A percentile compares a stretch with the other conserved stretches of the same genome.
These are phyloP conservation scores for Sicus ferrugineus DNA, from an alignment of 2,888 invertebrate genomes.

Conservation along the genomic window DNA sequence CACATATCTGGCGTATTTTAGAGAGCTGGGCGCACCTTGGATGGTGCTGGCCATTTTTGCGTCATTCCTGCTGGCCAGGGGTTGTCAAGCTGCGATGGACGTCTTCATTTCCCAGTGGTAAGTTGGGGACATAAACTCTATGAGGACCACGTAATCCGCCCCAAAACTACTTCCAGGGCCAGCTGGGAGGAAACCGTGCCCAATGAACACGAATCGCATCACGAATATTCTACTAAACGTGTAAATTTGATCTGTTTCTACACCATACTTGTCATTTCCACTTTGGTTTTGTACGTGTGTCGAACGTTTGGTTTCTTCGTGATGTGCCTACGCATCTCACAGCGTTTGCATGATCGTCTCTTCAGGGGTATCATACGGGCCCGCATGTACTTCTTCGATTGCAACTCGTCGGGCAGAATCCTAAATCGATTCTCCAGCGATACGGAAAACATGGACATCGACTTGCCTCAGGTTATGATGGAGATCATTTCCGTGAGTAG, in stretches of 20 bases:
- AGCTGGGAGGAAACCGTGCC: slow-evolving; percentile 61
- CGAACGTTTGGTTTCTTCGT: slow-evolving; percentile 73
- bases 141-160: background rate
- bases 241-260: slow-evolving; percentile 54
- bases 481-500: slow-evolving; percentile 69
- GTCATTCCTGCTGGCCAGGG: slow-evolving; percentile 70
- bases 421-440: slow-evolving; percentile 81
- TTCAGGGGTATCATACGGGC: slow-evolving; percentile 77
- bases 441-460: slow-evolving; percentile 71
- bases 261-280: slow-evolving; percentile 51
- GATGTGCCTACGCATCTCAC: slow-evolving; percentile 78
- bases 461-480: slow-evolving; percentile 69
- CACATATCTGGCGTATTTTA: slow-evolving; percentile 69
- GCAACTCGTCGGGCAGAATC: slow-evolving; percentile 72
- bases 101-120: slow-evolving; percentile 80
- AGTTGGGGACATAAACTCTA: slow-evolving; percentile 32
- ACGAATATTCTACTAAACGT: slow-evolving; percentile 47
- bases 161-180: slow-evolving; percentile 50
- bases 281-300: slow-evolving; percentile 68
- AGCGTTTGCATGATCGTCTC: slow-evolving; percentile 78
- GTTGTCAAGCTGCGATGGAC: slow-evolving; percentile 73
- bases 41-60: slow-evolving; percentile 56
- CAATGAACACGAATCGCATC: slow-evolving; percentile 41
- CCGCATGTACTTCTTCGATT: slow-evolving; percentile 80
- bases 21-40: slow-evolving; percentile 65